Base-by-base conservation (phyloP, 2,888 invertebrate species). In the Embidobia sp. region DNA sequence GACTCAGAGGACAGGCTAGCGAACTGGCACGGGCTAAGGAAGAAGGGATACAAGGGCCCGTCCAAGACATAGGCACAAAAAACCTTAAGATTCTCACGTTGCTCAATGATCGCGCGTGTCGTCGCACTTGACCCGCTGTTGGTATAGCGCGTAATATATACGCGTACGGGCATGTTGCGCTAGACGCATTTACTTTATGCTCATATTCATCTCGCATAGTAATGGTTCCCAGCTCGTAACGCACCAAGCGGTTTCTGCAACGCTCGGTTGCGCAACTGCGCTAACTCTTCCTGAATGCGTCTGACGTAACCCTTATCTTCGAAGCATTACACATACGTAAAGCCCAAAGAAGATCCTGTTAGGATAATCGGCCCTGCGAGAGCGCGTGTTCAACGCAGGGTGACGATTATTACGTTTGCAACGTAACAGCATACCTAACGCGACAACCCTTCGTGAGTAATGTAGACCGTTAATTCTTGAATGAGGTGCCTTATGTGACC, bases 231-330 rank as follows among this genome's bases (percentile, higher is more conserved):
- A 78, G 78, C 76, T 76, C 67, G 78, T 76, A 78, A 78, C 78
- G 78, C 79, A 79, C 77, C 74, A 42, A 76, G 73, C 73, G 69
- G 63, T 76, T 76, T 73, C 76, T 69, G 76, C 79, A 79, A 77
- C 70, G 79, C 79, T 79, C 77, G 79, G 79, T 79, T 79, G 77
- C 79, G 79, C 79, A 79, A 79, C 79, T 35, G 46, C 57, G 57
- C 67, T 63, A 64, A 61, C 79, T 79, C 79, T 79, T 79, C 79
- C 79, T 79, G 76, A 79, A 79, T 77, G 77, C 70, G 73, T 64
- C 77, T 79, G 79, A 79, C 77, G 79, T 77, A 79, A 79, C 69
- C 70, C 74, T 79, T 79, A 79, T 79, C 79, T 69, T 22, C 69
- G 49, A 59, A 72, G 78, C 61, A 72, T 67, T 72, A 74, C 78